Conservation (phyloP, 2,888 invertebrate species). For the Aleiodes alternator region DNA sequence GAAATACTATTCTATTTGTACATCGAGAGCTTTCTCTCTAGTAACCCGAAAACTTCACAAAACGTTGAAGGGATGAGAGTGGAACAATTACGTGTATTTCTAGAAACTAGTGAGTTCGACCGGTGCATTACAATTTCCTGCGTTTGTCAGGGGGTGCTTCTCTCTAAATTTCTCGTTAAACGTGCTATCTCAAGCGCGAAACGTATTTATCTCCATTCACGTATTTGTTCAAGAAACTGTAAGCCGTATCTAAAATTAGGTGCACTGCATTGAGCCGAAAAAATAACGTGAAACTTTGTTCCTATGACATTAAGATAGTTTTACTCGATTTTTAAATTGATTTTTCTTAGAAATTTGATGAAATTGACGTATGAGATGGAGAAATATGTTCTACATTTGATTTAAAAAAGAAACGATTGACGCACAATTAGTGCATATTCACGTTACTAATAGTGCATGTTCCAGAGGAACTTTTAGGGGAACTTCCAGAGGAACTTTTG, state of each 20-base stretch:
- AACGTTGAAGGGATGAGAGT: neutral
- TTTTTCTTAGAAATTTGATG: too few relatives aligned
- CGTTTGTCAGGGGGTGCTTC: neutral
- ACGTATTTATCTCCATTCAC: conserved; percentile 4
- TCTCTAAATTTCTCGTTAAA: conserved; percentile 14
- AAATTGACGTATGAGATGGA: too few relatives aligned
- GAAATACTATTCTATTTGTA: neutral
- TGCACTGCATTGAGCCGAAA: neutral
- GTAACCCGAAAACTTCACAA: conserved; percentile 1
- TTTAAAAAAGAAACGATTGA: too few relatives aligned
- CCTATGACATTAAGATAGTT: too few relatives aligned
- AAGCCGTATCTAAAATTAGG: conserved; percentile 4
- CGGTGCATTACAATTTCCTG: conserved; percentile 17
- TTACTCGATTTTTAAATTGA: too few relatives aligned
- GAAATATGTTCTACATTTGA: too few relatives aligned
- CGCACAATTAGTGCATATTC: too few relatives aligned
- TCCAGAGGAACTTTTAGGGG: too few relatives aligned
- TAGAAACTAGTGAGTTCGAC: neutral
- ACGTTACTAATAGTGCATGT: too few relatives aligned
- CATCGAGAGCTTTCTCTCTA: neutral
- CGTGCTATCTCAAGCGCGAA: neutral
- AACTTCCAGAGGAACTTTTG: too few relatives aligned
- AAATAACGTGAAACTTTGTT: too few relatives aligned
- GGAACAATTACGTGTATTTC: too few relatives aligned
- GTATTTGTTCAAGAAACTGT: conserved; percentile 14